These are phyloP conservation scores for Tupaia tana DNA, from an alignment of 2,113 vertebrate genomes.

Conservation along the genomic window DNA sequence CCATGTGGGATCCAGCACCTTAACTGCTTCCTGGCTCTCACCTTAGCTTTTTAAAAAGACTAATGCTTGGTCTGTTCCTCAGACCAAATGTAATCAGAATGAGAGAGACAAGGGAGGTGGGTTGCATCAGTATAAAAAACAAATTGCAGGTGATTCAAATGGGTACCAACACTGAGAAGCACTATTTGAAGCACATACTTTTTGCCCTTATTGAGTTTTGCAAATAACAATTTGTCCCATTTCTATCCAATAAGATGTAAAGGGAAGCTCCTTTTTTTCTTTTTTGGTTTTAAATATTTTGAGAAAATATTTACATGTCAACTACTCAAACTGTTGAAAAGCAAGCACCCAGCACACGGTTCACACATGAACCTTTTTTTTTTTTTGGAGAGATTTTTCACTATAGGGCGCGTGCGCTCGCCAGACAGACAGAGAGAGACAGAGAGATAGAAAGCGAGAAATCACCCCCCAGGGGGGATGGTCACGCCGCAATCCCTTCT, in stretches of 20 bases:
- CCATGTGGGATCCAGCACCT: too few relatives aligned
- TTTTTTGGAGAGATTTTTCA: too few relatives aligned
- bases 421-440: too few relatives aligned
- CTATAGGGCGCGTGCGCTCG: too few relatives aligned
- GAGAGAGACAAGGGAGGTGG: neutral
- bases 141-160: neutral
- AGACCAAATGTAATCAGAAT: constrained; percentile 26
- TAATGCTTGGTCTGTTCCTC: neutral
- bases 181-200: neutral
- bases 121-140: neutral
- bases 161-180: neutral
- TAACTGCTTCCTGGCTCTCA: too few relatives aligned
- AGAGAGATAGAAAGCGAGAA: too few relatives aligned
- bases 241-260: neutral
- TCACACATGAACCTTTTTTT: too few relatives aligned
- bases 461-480: too few relatives aligned
- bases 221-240: neutral
- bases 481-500: too few relatives aligned
- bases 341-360: too few relatives aligned
- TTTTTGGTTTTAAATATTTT: neutral
- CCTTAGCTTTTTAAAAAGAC: neutral
- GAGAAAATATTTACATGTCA: too few relatives aligned
- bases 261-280: constrained; percentile 30
- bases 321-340: too few relatives aligned
- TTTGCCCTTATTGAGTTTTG: neutral